A percentile compares a stretch with the other conserved stretches of the same genome.
phyloP scores from a whole-genome alignment of 2,888 invertebrate species.

The Drosophila monieri region DNA sequence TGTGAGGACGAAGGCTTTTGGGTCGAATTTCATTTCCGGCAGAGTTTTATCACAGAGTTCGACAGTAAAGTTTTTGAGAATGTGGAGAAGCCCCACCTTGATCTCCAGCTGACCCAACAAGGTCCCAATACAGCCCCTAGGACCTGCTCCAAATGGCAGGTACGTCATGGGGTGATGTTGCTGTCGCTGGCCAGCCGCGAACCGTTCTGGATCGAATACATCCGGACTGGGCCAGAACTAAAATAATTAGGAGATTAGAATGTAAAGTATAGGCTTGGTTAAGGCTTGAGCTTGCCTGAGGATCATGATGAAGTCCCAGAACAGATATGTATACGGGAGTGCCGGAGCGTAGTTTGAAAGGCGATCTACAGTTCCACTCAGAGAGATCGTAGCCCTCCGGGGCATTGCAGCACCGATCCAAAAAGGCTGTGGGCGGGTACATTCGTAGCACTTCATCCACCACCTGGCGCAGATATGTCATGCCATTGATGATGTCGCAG shows the following conservation, averaged over 20 bases:
- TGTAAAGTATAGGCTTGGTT: neutral
- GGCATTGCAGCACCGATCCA: constrained; percentile 80
- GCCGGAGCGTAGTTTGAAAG: constrained; percentile 63
- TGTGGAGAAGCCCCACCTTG: constrained; percentile 77
- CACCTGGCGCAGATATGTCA: constrained; percentile 84
- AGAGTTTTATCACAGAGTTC: constrained; percentile 59
- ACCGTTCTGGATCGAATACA: constrained; percentile 79
- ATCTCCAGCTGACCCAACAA: constrained; percentile 77
- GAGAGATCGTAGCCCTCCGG: constrained; percentile 67
- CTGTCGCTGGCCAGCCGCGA: constrained; percentile 69
- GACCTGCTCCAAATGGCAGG: constrained; percentile 80
- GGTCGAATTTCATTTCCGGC: constrained; percentile 72
- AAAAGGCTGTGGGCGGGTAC: constrained; percentile 81
- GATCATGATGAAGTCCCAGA: constrained; percentile 79
- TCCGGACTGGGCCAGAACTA: constrained; percentile 78
- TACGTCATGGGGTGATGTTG: constrained; percentile 72
- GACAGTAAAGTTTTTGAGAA: constrained; percentile 77
- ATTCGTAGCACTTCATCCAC: constrained; percentile 79
- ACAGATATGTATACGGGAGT: constrained; percentile 81
- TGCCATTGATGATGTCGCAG: constrained; percentile 82
- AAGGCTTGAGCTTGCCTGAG: constrained; percentile 59
- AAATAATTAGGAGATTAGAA: neutral
- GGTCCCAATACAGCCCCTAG: constrained; percentile 79
- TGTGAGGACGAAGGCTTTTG: constrained; percentile 75
- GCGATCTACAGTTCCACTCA: constrained; percentile 51